Percentiles rank a stretch among this genome's conserved stretches.
Conservation (phyloP, 2,797 vertebrate species). For the Liparis tanakae region DNA sequence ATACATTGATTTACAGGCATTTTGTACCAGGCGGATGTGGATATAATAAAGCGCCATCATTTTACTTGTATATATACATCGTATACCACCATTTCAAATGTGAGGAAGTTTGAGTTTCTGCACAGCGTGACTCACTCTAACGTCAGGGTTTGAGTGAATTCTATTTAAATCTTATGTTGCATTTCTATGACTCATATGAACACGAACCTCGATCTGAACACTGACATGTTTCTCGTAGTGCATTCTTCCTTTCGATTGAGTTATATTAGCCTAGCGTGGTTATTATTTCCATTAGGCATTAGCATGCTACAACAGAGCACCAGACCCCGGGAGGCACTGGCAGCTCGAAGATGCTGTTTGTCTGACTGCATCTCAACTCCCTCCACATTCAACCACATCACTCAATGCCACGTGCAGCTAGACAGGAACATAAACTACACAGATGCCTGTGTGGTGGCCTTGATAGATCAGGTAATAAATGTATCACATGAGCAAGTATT, state of each 20-base stretch:
- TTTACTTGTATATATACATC: not conserved
- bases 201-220: not conserved
- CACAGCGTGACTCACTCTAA: constrained; percentile 3
- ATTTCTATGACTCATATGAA: not conserved
- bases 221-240: not conserved
- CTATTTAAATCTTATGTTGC: not conserved
- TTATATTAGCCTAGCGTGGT: not conserved
- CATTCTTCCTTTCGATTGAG: not conserved
- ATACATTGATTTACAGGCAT: constrained; percentile 15
- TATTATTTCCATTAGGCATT: constrained; percentile 21
- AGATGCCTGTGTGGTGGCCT: constrained; percentile 39
- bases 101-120: constrained; percentile 3
- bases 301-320: constrained; percentile 1
- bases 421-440: constrained; percentile 57
- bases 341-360: constrained; percentile 19
- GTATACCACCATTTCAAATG: not conserved
- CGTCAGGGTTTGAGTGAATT: not conserved
- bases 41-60: constrained; percentile 5
- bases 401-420: constrained; percentile 8
- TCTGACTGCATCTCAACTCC: constrained; percentile 17
- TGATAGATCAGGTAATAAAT: constrained; percentile 53
- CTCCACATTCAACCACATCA: constrained; percentile 25
- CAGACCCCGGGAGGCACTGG: not conserved
- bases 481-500: constrained; percentile 34
- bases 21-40: not conserved